Conservation (phyloP, 2,888 invertebrate species). For the Axea sp. region DNA sequence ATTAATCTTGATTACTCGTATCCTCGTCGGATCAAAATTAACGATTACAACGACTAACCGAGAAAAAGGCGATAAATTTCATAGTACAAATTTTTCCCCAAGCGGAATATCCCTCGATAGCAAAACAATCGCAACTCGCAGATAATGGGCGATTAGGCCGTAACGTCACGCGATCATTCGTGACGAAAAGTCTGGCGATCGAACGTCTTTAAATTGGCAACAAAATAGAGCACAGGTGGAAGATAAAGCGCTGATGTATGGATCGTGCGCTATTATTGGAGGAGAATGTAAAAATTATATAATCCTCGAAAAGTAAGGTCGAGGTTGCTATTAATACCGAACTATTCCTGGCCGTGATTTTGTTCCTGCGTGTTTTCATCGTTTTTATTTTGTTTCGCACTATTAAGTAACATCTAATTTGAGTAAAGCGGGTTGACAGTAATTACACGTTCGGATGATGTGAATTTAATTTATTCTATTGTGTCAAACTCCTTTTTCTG, state of each 20-base stretch:
- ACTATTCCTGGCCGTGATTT: slow-evolving; percentile 16
- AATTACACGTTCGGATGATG: slow-evolving; percentile 10
- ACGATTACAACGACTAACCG: slow-evolving; percentile 19
- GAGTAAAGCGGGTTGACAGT: slow-evolving; percentile 26
- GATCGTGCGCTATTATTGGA: slow-evolving; percentile 31
- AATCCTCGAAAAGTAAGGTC: slow-evolving; percentile 46
- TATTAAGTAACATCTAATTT: slow-evolving; percentile 35
- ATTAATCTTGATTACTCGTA: slow-evolving; percentile 26
- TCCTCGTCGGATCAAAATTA: too few species aligned
- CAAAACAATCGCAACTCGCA: slow-evolving; percentile 40
- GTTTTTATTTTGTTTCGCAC: not conserved
- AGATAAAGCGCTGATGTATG: slow-evolving; percentile 36
- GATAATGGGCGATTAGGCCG: slow-evolving; percentile 48
- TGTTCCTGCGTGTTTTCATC: not conserved
- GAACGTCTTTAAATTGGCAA: slow-evolving; percentile 57
- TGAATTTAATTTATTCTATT: slow-evolving; percentile 22
- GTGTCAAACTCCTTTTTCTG: too few species aligned
- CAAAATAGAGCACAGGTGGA: slow-evolving; percentile 59
- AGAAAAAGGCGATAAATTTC: slow-evolving; percentile 30
- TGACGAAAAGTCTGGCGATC: slow-evolving; percentile 64
- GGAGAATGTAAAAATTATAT: slow-evolving; percentile 46
- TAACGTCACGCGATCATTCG: slow-evolving; percentile 65
- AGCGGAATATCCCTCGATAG: slow-evolving; percentile 27
- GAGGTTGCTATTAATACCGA: slow-evolving; percentile 39
- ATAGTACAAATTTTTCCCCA: too few species aligned